Evolutionary conservation across 2,888 invertebrate genomes (phyloP).

Genomic region (Didymodactylos carnosus): DNA sequence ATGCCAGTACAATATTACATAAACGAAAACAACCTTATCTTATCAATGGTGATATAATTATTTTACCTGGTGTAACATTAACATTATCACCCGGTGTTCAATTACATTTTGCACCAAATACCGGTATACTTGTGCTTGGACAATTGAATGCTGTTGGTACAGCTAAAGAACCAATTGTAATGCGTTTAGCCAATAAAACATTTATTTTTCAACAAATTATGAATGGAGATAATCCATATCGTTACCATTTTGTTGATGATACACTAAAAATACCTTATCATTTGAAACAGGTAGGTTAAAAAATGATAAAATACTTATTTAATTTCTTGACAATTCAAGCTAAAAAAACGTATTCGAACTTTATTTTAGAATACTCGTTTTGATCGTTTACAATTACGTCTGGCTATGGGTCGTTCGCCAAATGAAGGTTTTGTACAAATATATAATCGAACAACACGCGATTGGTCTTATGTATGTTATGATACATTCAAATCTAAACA

Average conservation of each 20-base stretch:
- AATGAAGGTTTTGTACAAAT: conserved; percentile 72
- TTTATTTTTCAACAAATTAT: neutral
- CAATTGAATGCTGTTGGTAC: conserved; percentile 61
- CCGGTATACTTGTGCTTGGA: conserved; percentile 82
- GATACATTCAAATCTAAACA: conserved; percentile 61
- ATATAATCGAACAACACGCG: conserved; percentile 76
- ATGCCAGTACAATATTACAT: conserved; percentile 37
- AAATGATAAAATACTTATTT: neutral
- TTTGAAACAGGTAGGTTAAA: neutral
- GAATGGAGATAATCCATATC: neutral
- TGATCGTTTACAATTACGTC: conserved; percentile 32
- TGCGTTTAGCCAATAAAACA: conserved; percentile 12
- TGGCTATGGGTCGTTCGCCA: conserved; percentile 57
- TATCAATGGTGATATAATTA: conserved; percentile 69
- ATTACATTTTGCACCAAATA: conserved; percentile 79
- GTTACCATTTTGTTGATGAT: neutral
- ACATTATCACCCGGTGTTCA: conserved; percentile 68
- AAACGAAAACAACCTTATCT: conserved; percentile 22
- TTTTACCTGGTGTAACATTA: conserved; percentile 76
- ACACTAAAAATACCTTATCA: too few species aligned
- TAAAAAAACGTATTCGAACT: too few species aligned
- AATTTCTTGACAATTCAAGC: neutral
- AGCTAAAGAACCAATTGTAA: conserved; percentile 20
- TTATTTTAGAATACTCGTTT: neutral
- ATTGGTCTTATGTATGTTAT: conserved; percentile 87